Conservation (phyloP, 2,113 vertebrate genomes). For the Alethe castanea region DNA sequence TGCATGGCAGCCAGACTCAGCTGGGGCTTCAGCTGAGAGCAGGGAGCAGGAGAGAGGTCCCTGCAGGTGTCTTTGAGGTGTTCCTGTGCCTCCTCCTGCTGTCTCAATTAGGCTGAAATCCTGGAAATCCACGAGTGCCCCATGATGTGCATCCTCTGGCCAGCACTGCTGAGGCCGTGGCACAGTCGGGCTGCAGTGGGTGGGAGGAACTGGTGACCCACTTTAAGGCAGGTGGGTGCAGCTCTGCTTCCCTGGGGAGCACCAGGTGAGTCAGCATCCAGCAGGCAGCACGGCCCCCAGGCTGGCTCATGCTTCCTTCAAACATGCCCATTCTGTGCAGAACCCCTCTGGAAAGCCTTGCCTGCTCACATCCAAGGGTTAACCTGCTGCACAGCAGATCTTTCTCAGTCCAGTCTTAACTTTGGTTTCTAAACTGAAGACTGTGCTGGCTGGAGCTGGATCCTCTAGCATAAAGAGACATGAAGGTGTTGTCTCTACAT, state of each 20-base stretch:
- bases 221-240: neutral
- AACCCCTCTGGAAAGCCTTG: neutral
- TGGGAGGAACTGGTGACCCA: neutral
- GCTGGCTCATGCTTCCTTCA: rapidly evolving
- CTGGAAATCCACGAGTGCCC: rapidly evolving
- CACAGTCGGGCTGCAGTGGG: neutral
- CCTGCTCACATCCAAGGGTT: neutral
- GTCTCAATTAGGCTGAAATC: rapidly evolving
- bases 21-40: neutral
- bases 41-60: neutral
- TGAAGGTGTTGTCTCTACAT: neutral
- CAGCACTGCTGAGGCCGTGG: rapidly evolving
- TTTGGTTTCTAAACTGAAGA: neutral
- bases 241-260: neutral
- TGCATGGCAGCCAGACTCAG: rapidly evolving
- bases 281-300: neutral
- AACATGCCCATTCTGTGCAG: rapidly evolving
- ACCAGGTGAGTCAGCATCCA: neutral
- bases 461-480: neutral
- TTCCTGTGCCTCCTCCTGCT: neutral
- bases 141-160: neutral
- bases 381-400: neutral
- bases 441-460: neutral
- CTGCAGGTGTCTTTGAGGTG: neutral
- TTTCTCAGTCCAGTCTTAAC: neutral